Evolutionary conservation across 2,888 invertebrate genomes (phyloP).

Genomic region (Pasiphila rectangulata): DNA sequence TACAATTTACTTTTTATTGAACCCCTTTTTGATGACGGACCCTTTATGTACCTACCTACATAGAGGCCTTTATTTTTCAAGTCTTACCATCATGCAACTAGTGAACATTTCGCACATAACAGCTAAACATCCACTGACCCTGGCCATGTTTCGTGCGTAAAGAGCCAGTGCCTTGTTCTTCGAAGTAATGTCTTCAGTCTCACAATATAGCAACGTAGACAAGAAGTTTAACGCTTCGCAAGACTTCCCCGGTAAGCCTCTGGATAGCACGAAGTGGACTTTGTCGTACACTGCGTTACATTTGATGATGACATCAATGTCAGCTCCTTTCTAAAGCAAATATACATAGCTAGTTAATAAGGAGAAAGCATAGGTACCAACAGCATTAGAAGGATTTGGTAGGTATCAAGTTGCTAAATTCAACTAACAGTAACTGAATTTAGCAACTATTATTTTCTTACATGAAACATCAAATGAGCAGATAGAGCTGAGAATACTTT

Average conservation of each 20-base stretch:
- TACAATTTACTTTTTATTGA: no score
- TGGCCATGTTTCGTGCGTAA: conserved; percentile 56
- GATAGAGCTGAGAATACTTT: conserved; percentile 56
- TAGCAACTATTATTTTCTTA: no score
- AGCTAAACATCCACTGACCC: conserved; percentile 61
- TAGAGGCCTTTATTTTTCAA: no score
- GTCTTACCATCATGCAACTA: conserved; percentile 56
- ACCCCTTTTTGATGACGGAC: no score
- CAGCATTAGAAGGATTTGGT: no score
- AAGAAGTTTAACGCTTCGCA: conserved; percentile 55
- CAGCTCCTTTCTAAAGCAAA: conserved; percentile 42
- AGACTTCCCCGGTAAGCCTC: conserved; percentile 45
- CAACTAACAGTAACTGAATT: no score
- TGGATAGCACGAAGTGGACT: conserved; percentile 44
- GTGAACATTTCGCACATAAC: conserved; percentile 56
- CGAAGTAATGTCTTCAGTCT: conserved; percentile 36
- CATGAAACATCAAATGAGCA: conserved; percentile 49
- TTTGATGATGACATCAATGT: conserved; percentile 48
- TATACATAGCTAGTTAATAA: neutral
- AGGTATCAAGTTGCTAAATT: no score
- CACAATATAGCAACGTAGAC: conserved; percentile 47
- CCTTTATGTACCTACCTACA: no score
- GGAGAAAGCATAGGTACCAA: neutral
- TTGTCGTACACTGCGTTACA: conserved; percentile 53
- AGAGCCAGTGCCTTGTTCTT: conserved; percentile 38